These are phyloP conservation scores for Luehdorfia chinensis DNA, from an alignment of 1,140 invertebrate genomes.

Conservation along the genomic window DNA sequence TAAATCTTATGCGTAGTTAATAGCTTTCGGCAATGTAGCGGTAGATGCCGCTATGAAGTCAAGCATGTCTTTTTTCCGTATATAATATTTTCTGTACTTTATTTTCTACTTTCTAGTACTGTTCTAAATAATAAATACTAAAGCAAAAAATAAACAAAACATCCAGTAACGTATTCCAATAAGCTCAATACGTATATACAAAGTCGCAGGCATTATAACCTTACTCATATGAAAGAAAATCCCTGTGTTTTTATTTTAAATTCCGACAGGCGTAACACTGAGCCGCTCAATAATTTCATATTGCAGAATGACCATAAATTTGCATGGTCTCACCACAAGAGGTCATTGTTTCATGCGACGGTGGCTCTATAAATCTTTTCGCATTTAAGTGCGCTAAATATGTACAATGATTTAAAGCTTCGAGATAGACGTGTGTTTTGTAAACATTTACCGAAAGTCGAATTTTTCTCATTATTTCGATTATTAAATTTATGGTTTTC, in stretches of 20 bases:
- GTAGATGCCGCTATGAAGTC: no score
- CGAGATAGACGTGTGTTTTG: slow-evolving; percentile 7
- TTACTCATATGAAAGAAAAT: slow-evolving; percentile 8
- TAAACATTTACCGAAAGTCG: background rate
- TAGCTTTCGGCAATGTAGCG: no score
- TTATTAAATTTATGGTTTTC: background rate
- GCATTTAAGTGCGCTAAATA: background rate
- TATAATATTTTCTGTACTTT: no score
- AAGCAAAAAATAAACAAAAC: no score
- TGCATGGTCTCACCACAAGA: slow-evolving; percentile 30
- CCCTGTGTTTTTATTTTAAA: slow-evolving; percentile 17
- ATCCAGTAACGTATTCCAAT: no score
- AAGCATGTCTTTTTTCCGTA: no score
- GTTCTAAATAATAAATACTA: no score
- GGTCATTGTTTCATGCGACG: slow-evolving; percentile 32
- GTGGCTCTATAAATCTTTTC: slow-evolving; percentile 9
- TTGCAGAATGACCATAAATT: slow-evolving; percentile 37
- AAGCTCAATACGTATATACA: no score
- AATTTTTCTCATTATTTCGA: background rate
- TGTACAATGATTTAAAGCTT: slow-evolving; percentile 3
- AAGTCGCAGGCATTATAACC: slow-evolving; percentile 14
- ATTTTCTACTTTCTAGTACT: no score
- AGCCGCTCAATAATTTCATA: slow-evolving; percentile 28
- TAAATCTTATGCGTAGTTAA: no score
- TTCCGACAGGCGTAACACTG: slow-evolving; percentile 15